A percentile compares a stretch with the other conserved stretches of the same genome.
These are phyloP conservation scores for Temnothorax nylanderi DNA, from an alignment of 1,140 invertebrate genomes.

Conservation along the genomic window DNA sequence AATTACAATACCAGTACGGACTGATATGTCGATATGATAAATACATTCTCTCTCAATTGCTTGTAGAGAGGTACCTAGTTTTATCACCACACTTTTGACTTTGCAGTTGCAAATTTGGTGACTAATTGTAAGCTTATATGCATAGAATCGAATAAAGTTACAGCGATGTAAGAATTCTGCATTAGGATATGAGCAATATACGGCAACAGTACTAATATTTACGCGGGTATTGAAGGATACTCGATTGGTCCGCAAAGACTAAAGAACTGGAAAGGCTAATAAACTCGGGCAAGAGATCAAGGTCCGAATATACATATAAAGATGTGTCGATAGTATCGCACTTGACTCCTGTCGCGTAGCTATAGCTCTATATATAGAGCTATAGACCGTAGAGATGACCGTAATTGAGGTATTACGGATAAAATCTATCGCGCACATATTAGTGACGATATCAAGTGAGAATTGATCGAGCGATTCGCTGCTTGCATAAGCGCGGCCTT, in stretches of 20 bases:
- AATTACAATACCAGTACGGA: not conserved
- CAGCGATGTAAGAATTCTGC: not conserved
- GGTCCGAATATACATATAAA: not conserved
- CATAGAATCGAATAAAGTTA: not conserved
- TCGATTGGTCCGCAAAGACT: not conserved
- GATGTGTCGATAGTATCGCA: not conserved
- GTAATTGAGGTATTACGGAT: not conserved
- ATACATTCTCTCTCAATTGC: not conserved
- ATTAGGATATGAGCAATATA: not conserved
- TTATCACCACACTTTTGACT: not conserved
- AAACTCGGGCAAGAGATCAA: slow-evolving; percentile 25
- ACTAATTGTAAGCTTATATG: not conserved
- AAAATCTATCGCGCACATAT: not conserved
- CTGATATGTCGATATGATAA: not conserved
- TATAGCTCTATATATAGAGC: no score
- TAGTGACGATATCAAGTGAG: not conserved
- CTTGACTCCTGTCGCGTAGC: not conserved
- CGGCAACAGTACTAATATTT: not conserved
- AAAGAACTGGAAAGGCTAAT: slow-evolving; percentile 14
- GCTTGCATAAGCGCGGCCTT: slow-evolving; percentile 44
- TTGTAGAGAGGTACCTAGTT: not conserved
- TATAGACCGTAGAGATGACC: not conserved
- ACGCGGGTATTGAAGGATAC: not conserved
- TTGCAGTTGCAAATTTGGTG: not conserved
- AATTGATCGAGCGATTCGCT: not conserved